Conservation (phyloP, 2,888 invertebrate genomes). For the Campoplex nolae region DNA sequence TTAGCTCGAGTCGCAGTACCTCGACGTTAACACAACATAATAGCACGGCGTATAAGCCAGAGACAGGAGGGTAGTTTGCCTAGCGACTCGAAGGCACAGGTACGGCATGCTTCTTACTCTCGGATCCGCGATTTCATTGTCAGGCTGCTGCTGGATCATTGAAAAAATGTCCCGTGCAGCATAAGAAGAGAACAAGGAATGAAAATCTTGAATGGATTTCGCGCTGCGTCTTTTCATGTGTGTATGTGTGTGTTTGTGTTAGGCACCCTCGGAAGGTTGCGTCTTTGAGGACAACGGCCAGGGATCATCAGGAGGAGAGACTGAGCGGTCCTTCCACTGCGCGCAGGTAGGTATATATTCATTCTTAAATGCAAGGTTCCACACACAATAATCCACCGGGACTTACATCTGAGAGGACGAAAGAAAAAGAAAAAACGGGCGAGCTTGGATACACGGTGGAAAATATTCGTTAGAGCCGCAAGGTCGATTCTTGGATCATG, state of each 20-base stretch:
- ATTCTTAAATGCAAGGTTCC: conserved; percentile 57
- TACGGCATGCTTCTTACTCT: conserved; percentile 54
- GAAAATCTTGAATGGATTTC: conserved; percentile 54
- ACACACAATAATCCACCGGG: conserved; percentile 54
- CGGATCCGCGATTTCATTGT: conserved; percentile 65
- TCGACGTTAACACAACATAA: conserved; percentile 40
- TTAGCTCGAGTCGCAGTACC: conserved; percentile 48
- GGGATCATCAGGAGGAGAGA: conserved; percentile 46
- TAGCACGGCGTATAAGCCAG: conserved; percentile 38
- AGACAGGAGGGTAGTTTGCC: conserved; percentile 11
- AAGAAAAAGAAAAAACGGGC: conserved; percentile 17
- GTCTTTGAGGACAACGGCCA: conserved; percentile 74
- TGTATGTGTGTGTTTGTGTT: conserved; percentile 41
- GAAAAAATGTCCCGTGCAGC: conserved; percentile 45
- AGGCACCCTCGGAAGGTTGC: conserved; percentile 76
- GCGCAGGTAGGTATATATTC: conserved; percentile 59
- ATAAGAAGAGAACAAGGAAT: conserved; percentile 33
- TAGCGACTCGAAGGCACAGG: conserved; percentile 59
- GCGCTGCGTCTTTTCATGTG: conserved; percentile 34
- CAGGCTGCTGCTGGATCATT: conserved; percentile 40
- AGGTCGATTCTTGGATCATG: conserved; percentile 59
- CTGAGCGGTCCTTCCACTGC: conserved; percentile 36
- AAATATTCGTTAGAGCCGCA: conserved; percentile 40
- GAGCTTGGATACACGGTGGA: conserved; percentile 11
- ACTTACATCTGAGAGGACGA: conserved; percentile 18